Conservation (phyloP, 2,888 invertebrate genomes). For the Acleris sparsana region DNA sequence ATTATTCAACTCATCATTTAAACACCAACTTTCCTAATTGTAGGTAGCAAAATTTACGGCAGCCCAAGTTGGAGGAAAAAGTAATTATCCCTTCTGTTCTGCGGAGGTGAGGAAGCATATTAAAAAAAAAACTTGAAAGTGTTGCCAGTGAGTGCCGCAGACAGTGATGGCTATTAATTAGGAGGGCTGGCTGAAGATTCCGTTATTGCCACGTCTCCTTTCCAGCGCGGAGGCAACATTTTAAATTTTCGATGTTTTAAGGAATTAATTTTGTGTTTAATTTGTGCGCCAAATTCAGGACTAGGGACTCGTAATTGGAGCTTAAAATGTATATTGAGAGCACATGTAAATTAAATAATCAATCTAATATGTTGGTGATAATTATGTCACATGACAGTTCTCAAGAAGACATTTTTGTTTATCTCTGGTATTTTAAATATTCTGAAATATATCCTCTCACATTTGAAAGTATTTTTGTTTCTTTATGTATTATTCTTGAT, state of each 20-base stretch:
- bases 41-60: conserved; percentile 59
- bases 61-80: conserved; percentile 71
- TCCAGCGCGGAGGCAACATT: conserved; percentile 45
- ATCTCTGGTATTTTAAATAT: too few relatives aligned
- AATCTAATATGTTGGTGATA: too few relatives aligned
- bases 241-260: conserved; percentile 4
- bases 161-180: conserved; percentile 84
- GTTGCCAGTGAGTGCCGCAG: conserved; percentile 77
- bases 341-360: too few relatives aligned
- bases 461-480: too few relatives aligned
- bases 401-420: too few relatives aligned
- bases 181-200: conserved; percentile 81
- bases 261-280: not conserved
- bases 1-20: conserved; percentile 51
- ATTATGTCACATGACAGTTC: too few relatives aligned
- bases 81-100: conserved; percentile 79
- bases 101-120: conserved; percentile 81
- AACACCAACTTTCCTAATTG: conserved; percentile 68
- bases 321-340: too few relatives aligned
- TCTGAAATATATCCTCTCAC: too few relatives aligned
- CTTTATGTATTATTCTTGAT: too few relatives aligned
- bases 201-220: conserved; percentile 70
- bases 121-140: conserved; percentile 79
- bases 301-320: not conserved
- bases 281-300: not conserved